These are phyloP conservation scores for Channa striata DNA, from an alignment of 2,797 vertebrate species.

Conservation along the genomic window DNA sequence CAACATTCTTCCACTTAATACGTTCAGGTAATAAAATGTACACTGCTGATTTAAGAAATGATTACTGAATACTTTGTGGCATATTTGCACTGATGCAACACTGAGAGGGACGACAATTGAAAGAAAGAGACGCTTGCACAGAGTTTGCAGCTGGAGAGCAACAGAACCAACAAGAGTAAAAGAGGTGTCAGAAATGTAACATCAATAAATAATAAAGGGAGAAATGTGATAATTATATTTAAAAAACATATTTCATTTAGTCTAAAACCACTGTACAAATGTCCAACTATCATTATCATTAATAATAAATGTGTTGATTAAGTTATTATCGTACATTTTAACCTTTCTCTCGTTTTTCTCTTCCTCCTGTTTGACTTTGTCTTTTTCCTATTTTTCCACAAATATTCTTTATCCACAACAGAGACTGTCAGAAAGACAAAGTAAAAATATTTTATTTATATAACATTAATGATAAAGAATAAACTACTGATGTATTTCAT, in stretches of 20 bases:
- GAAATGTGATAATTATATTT: neutral
- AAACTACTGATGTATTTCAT: too few relatives aligned
- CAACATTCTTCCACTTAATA: constrained; percentile 35
- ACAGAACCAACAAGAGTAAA: neutral
- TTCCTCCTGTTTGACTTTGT: neutral
- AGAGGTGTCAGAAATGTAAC: neutral
- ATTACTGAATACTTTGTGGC: constrained; percentile 32
- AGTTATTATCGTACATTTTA: neutral
- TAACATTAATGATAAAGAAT: too few relatives aligned
- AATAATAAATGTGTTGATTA: too few relatives aligned
- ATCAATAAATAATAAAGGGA: neutral
- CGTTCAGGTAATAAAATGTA: constrained; percentile 40
- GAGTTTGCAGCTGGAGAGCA: neutral
- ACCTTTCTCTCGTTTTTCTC: neutral
- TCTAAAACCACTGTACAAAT: too few relatives aligned
- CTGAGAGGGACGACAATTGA: constrained; percentile 6
- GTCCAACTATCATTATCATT: too few relatives aligned
- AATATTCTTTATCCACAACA: neutral
- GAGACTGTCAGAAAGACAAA: neutral
- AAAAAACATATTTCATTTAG: neutral
- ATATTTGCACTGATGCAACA: constrained; percentile 28
- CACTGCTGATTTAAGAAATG: constrained; percentile 18
- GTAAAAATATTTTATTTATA: neutral
- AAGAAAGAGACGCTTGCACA: neutral
- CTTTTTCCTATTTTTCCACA: neutral